Conservation (phyloP, 2,113 vertebrate genomes). For the Ceyx melanurus region DNA sequence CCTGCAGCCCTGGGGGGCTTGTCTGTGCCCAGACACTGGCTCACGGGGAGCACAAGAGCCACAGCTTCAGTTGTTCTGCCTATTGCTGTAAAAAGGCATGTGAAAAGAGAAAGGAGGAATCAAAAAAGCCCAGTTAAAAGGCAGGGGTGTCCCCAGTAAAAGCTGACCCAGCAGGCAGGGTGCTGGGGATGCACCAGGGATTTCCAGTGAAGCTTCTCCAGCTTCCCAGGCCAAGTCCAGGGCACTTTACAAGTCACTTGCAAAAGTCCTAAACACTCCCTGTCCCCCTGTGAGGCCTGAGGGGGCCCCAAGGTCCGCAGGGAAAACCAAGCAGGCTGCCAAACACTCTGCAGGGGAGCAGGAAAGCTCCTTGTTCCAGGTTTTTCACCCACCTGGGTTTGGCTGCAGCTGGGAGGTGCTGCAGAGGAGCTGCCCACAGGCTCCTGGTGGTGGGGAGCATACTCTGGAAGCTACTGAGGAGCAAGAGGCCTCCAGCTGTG, state of each 20-base stretch:
- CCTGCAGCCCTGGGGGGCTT: neutral
- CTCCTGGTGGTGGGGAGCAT: neutral
- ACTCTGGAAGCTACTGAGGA: neutral
- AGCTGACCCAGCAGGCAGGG: neutral
- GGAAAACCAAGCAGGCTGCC: neutral
- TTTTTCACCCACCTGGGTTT: neutral
- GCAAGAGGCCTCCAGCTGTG: neutral
- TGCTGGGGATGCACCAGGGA: neutral
- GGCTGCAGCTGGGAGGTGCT: neutral
- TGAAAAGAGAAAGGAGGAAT: neutral
- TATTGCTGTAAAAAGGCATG: neutral
- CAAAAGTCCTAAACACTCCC: neutral
- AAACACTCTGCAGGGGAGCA: neutral
- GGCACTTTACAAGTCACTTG: neutral
- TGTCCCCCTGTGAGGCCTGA: neutral
- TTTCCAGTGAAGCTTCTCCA: neutral
- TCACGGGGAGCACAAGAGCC: accelerated
- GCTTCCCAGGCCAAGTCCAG: neutral
- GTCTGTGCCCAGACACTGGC: neutral
- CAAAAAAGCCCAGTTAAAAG: neutral
- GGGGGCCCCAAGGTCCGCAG: neutral
- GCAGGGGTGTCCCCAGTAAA: neutral
- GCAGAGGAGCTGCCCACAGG: neutral
- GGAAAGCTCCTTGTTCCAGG: neutral
- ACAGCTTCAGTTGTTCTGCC: neutral